A percentile compares a stretch with the other conserved stretches of the same genome.
phyloP scores from a whole-genome alignment of 92 coral and sea anemone genomes.

The Zoanthus solanderi region DNA sequence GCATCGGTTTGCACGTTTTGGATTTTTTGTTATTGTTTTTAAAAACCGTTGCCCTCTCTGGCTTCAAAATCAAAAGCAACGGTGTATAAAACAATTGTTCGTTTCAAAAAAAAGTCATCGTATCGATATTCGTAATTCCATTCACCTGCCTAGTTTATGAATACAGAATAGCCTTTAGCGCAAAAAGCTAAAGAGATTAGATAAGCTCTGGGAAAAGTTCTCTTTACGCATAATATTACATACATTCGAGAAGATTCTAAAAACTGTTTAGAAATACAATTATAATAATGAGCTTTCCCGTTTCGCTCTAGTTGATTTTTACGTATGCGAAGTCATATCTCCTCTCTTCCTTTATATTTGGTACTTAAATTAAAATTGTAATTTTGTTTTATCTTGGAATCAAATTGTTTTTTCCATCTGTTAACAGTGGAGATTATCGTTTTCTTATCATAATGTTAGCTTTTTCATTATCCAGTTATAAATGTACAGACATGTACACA shows the following conservation, averaged over 20 bases:
- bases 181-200: constrained; percentile 15
- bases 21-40: neutral
- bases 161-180: neutral
- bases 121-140: neutral
- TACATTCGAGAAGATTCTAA: neutral
- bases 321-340: neutral
- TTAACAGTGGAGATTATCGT: constrained; percentile 34
- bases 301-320: neutral
- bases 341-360: neutral
- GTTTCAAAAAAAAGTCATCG: constrained; percentile 1
- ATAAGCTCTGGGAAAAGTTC: neutral
- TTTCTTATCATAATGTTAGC: neutral
- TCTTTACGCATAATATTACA: neutral
- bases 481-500: neutral
- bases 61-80: neutral
- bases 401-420: constrained; percentile 24
- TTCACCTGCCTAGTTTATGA: neutral
- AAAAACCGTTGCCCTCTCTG: neutral
- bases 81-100: neutral
- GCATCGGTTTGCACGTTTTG: neutral
- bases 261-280: neutral
- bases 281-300: neutral
- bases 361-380: neutral
- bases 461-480: constrained; percentile 3
- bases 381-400: constrained; percentile 9